phyloP scores from a whole-genome alignment of 1,140 invertebrate genomes.

The Magallana gigas region DNA sequence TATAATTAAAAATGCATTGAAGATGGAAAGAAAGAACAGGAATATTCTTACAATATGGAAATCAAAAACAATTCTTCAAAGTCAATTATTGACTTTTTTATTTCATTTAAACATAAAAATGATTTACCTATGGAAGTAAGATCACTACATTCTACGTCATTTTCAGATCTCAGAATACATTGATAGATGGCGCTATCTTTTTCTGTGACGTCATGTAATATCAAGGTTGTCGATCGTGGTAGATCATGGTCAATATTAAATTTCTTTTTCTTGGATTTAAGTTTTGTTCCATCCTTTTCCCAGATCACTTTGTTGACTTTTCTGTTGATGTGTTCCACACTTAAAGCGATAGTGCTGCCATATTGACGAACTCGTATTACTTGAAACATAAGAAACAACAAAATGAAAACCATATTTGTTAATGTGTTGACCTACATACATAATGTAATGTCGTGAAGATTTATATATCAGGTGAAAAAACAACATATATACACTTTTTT shows the following conservation, averaged over 20 bases:
- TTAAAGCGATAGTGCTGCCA: neutral
- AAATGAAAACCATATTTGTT: neutral
- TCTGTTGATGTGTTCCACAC: neutral
- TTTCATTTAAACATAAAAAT: no score
- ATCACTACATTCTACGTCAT: neutral
- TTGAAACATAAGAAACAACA: neutral
- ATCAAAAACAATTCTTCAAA: no score
- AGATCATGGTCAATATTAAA: neutral
- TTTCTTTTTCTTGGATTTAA: neutral
- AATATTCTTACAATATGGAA: no score
- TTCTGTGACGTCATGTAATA: neutral
- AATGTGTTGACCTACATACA: no score
- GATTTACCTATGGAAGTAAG: neutral
- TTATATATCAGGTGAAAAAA: no score
- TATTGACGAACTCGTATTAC: neutral
- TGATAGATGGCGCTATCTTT: neutral
- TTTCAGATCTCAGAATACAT: neutral
- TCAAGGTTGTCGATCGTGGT: neutral
- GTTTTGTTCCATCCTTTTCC: neutral
- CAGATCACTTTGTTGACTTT: neutral
- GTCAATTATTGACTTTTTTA: no score
- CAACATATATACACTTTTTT: no score
- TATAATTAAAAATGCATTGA: no score
- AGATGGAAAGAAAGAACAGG: no score
- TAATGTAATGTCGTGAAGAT: no score